Evolutionary conservation across 37 sponge, comb jelly and placozoan genomes (phyloP).

Genomic region (Sycon ciliatum): DNA sequence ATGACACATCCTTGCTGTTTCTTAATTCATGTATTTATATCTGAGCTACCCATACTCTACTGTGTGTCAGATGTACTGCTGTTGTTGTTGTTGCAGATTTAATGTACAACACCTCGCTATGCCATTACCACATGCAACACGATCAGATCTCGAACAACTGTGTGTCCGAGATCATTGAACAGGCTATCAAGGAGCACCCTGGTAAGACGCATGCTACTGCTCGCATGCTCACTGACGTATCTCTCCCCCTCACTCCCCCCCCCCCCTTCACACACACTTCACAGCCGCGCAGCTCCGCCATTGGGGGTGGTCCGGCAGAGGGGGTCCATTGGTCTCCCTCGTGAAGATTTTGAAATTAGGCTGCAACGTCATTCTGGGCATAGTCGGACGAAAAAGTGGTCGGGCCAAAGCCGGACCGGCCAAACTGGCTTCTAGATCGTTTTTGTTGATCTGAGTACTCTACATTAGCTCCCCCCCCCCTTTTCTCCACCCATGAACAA

Average conservation of each 20-base stretch:
- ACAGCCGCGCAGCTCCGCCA: too few relatives aligned
- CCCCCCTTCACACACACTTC: too few relatives aligned
- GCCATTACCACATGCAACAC: constrained; percentile 84
- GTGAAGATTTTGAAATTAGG: constrained; percentile 2
- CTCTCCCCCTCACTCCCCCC: too few relatives aligned
- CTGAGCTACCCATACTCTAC: background rate
- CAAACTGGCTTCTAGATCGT: too few relatives aligned
- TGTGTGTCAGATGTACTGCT: background rate
- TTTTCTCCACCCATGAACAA: too few relatives aligned
- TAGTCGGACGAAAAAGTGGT: too few relatives aligned
- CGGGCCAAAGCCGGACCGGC: too few relatives aligned
- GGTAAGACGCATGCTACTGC: too few relatives aligned
- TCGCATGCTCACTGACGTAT: too few relatives aligned
- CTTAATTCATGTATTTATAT: background rate
- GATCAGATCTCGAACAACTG: constrained; percentile 77
- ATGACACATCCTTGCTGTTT: background rate
- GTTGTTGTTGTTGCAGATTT: constrained; percentile 25
- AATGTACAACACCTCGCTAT: constrained; percentile 79
- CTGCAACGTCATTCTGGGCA: too few relatives aligned
- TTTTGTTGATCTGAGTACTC: constrained; percentile 5
- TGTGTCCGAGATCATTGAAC: constrained; percentile 90
- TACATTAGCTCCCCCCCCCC: background rate
- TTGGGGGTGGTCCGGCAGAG: too few relatives aligned
- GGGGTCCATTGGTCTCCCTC: too few relatives aligned
- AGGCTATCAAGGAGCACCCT: constrained; percentile 83